Conservation (phyloP, 1,140 invertebrate genomes). For the Bilobella aurantiaca region DNA sequence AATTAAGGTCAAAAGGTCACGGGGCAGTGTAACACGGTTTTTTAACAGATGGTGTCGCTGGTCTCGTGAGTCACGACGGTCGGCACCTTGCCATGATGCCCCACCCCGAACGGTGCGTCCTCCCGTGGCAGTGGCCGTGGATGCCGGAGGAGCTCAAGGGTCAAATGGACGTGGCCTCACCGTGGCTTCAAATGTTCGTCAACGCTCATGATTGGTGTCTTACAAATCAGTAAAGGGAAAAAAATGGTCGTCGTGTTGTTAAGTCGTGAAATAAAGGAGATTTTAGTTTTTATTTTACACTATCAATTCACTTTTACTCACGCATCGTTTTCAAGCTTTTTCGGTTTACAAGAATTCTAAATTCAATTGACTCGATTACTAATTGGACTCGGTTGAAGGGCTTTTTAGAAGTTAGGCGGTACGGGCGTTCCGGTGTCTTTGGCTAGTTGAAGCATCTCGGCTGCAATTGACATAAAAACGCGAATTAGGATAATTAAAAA, state of each 20-base stretch:
- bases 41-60: constrained; percentile 64
- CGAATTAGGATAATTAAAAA: neutral
- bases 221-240: neutral
- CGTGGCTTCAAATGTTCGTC: constrained; percentile 83
- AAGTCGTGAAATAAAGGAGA: too few relatives aligned
- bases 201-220: constrained; percentile 76
- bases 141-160: constrained; percentile 46
- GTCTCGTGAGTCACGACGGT: constrained; percentile 75
- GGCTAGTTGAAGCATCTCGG: constrained; percentile 38
- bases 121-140: constrained; percentile 77
- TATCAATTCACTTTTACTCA: neutral
- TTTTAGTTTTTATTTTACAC: neutral
- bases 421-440: constrained; percentile 38
- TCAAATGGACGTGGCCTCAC: constrained; percentile 47
- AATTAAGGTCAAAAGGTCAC: constrained; percentile 4
- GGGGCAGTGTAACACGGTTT: constrained; percentile 38
- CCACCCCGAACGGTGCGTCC: constrained; percentile 83
- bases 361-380: neutral
- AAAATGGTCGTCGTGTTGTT: too few relatives aligned
- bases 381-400: neutral
- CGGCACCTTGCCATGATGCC: constrained; percentile 96
- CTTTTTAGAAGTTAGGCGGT: constrained; percentile 37
- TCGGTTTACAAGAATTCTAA: neutral
- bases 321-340: neutral
- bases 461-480: constrained; percentile 34